Percentiles rank a stretch among this genome's conserved stretches.
phyloP scores from a whole-genome alignment of 2,797 vertebrate species.

The Synanceia verrucosa region DNA sequence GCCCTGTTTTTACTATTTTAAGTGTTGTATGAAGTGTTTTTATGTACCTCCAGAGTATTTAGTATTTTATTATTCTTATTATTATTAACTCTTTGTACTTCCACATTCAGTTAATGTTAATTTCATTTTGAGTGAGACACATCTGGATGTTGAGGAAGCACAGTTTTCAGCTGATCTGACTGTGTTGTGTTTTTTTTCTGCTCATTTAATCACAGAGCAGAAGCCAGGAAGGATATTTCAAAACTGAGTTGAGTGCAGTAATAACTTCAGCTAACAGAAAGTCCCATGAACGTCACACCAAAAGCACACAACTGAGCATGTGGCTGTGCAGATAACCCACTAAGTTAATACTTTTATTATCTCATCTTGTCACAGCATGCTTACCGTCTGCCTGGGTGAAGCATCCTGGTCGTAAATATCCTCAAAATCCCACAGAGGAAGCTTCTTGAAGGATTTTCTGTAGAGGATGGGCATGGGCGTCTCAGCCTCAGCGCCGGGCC shows the following conservation, averaged over 20 bases:
- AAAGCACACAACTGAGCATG: neutral
- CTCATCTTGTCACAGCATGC: neutral
- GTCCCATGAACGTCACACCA: neutral
- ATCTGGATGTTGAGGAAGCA: too few species aligned
- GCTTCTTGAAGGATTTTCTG: conserved; percentile 36
- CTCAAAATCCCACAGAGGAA: conserved; percentile 79
- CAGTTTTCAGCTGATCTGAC: too few species aligned
- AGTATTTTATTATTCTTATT: too few species aligned
- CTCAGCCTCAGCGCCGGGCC: neutral
- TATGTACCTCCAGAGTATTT: too few species aligned
- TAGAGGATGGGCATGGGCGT: conserved; percentile 59
- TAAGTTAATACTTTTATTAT: fast-evolving
- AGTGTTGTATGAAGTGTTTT: too few species aligned
- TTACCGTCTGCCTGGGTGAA: conserved; percentile 56
- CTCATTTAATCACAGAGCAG: too few species aligned
- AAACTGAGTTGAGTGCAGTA: neutral
- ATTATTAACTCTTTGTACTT: too few species aligned
- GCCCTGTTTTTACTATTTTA: too few species aligned
- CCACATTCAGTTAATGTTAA: too few species aligned
- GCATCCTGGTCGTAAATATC: conserved; percentile 67
- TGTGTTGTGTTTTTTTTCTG: too few species aligned
- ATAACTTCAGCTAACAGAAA: neutral
- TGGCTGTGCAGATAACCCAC: neutral
- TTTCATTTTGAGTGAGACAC: too few species aligned
- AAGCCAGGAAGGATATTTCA: too few species aligned